These are phyloP conservation scores for Parauchenoglanis punctatus DNA, from an alignment of 2,797 vertebrate species.

Conservation along the genomic window DNA sequence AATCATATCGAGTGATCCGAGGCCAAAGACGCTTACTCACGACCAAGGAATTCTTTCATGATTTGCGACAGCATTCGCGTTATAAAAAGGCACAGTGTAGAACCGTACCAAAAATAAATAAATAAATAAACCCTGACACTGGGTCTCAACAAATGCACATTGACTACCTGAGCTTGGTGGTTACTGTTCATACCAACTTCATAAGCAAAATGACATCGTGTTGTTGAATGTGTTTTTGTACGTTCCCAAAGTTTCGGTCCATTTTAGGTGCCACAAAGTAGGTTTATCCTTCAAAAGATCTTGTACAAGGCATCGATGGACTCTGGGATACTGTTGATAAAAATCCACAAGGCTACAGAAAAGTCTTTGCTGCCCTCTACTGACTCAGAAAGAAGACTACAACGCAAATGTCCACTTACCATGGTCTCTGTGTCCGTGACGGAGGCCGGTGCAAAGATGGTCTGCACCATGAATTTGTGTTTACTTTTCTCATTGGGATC, in stretches of 20 bases:
- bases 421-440: slow-evolving; percentile 92
- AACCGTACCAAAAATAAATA: no score
- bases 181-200: neutral
- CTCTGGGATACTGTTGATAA: neutral
- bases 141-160: neutral
- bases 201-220: no score
- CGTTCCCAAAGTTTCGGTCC: neutral
- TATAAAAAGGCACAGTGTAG: no score
- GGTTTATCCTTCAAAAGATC: neutral
- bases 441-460: slow-evolving; percentile 90
- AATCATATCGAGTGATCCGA: neutral
- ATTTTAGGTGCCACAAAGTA: neutral
- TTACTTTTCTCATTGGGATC: slow-evolving; percentile 99
- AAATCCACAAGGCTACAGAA: neutral
- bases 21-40: neutral
- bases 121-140: neutral
- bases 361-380: slow-evolving; percentile 71
- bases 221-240: neutral
- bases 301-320: neutral
- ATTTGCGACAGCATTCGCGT: neutral
- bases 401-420: slow-evolving; percentile 72
- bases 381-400: slow-evolving; percentile 49
- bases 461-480: slow-evolving; percentile 99
- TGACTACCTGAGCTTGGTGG: neutral
- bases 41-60: neutral